These are phyloP conservation scores for Mesaphorura yosii DNA, from an alignment of 1,140 invertebrate species.

Conservation along the genomic window DNA sequence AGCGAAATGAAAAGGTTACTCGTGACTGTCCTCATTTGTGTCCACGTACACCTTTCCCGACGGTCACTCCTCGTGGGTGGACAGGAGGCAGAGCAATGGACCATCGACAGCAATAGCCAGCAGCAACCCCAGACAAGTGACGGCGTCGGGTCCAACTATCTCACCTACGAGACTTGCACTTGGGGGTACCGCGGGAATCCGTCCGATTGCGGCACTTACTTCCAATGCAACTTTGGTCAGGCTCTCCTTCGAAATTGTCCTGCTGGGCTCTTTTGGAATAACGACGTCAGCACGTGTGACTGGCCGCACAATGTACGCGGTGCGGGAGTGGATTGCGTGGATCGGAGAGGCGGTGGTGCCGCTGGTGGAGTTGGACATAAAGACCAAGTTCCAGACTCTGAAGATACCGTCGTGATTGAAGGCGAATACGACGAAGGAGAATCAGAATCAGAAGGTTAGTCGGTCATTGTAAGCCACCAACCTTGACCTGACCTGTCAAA, in stretches of 20 bases:
- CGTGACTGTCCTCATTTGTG: too few relatives aligned
- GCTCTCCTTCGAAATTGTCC: conserved; percentile 2
- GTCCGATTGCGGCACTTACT: conserved; percentile 10
- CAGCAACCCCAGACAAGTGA: too few relatives aligned
- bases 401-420: neutral
- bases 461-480: too few relatives aligned
- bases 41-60: too few relatives aligned
- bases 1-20: too few relatives aligned
- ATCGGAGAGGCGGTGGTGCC: neutral
- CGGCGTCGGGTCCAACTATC: too few relatives aligned
- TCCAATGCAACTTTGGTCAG: conserved; percentile 10
- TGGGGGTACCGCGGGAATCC: conserved; percentile 1
- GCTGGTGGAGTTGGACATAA: neutral
- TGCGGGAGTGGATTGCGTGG: neutral
- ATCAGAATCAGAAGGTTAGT: too few relatives aligned
- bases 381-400: neutral
- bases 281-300: conserved; percentile 5
- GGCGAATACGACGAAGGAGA: too few relatives aligned
- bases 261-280: conserved; percentile 7
- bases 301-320: neutral
- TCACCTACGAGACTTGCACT: neutral
- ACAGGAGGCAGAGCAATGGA: too few relatives aligned
- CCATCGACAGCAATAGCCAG: too few relatives aligned
- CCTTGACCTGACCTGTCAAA: too few relatives aligned
- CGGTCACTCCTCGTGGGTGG: too few relatives aligned